These are phyloP conservation scores for Drosophila burlai DNA, from an alignment of 1,140 invertebrate species.

Conservation along the genomic window DNA sequence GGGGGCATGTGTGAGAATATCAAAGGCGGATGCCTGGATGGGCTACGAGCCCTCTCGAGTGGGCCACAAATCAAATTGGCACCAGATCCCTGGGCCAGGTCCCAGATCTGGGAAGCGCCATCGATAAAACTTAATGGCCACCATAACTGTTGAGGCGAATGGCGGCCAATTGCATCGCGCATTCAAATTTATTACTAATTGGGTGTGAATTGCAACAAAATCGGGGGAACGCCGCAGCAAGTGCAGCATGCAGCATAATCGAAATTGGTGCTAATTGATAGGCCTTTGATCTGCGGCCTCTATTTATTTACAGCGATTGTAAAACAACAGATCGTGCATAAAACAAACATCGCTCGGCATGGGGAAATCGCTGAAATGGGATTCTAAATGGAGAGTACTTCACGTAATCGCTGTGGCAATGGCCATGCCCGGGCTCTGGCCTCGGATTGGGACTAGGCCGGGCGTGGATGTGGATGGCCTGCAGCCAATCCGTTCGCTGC, in stretches of 20 bases:
- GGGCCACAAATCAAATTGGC: conserved; percentile 75
- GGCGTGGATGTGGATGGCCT: conserved; percentile 29
- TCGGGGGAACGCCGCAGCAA: conserved; percentile 30
- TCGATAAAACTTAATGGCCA: conserved; percentile 83
- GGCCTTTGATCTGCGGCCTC: conserved; percentile 74
- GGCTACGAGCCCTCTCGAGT: conserved; percentile 58
- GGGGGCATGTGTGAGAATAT: conserved; percentile 72
- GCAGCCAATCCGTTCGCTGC: conserved; percentile 76
- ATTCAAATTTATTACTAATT: conserved; percentile 85
- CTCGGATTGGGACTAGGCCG: conserved; percentile 27
- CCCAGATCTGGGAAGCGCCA: conserved; percentile 53
- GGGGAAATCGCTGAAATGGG: conserved; percentile 8
- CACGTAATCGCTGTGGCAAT: conserved; percentile 69
- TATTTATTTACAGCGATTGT: conserved; percentile 82
- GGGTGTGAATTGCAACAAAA: conserved; percentile 75
- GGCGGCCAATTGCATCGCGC: conserved; percentile 53
- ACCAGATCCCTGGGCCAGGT: conserved; percentile 5
- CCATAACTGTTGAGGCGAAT: conserved; percentile 75
- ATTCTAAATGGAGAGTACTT: conserved; percentile 49
- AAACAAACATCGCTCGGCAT: conserved; percentile 64
- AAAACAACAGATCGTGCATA: conserved; percentile 75
- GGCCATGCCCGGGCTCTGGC: conserved; percentile 20
- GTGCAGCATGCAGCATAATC: conserved; percentile 80
- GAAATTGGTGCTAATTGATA: conserved; percentile 80
- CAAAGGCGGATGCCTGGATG: conserved; percentile 59